Percentiles rank a stretch among this genome's conserved stretches.
Evolutionary conservation across 2,113 vertebrate genomes (phyloP).

Genomic region (Apodemus sylvaticus): DNA sequence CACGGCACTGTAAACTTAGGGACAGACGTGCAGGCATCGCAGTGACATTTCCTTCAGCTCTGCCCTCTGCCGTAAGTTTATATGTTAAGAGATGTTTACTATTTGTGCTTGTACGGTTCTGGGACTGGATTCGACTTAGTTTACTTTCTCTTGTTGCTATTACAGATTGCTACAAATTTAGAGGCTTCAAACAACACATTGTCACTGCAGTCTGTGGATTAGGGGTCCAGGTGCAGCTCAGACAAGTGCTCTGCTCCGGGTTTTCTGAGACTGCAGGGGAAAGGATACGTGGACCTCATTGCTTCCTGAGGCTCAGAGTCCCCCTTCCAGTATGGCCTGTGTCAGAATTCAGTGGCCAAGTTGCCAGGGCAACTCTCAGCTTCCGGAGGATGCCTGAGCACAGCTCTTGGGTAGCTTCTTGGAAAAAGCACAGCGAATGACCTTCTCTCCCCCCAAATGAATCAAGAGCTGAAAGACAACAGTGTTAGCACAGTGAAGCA

Average conservation of each 20-base stretch:
- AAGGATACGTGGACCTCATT: not conserved
- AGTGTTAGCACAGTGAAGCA: not conserved
- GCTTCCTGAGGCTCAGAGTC: not conserved
- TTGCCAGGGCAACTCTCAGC: not conserved
- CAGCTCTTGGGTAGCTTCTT: not conserved
- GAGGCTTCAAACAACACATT: not conserved
- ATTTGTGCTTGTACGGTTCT: not conserved
- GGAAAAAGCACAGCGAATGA: not conserved
- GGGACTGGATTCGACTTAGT: not conserved
- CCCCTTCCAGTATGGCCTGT: not conserved
- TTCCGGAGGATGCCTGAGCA: not conserved
- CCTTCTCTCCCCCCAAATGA: not conserved
- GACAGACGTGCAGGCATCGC: not conserved
- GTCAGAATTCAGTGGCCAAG: not conserved
- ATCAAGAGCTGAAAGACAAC: not conserved
- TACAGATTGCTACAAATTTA: not conserved
- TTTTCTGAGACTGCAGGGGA: not conserved
- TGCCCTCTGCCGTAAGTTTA: conserved; percentile 8
- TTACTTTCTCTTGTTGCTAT: not conserved
- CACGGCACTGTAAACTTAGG: not conserved
- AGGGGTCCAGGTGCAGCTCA: not conserved
- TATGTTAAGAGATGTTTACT: not conserved
- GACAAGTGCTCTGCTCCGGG: not conserved
- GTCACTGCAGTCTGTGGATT: not conserved
- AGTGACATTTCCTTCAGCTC: not conserved